Evolutionary conservation across 1,140 invertebrate genomes (phyloP).

Genomic region (Copidosoma floridanum): DNA sequence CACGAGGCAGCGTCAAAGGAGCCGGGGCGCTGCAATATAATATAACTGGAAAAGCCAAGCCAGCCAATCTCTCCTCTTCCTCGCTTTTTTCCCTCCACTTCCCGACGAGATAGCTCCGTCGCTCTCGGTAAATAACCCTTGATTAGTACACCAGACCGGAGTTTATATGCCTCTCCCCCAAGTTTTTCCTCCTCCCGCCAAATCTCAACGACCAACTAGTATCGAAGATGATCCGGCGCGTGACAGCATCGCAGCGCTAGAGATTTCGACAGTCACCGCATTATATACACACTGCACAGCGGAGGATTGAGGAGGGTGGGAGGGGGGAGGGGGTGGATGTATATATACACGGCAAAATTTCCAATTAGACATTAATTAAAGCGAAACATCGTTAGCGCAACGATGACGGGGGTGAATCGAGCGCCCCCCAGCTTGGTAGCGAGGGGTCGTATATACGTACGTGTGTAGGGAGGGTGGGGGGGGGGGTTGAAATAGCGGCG

Average conservation of each 20-base stretch:
- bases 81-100: constrained; percentile 11
- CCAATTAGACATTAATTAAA: constrained; percentile 44
- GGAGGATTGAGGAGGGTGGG: too few species aligned
- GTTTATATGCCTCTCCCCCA: constrained; percentile 1
- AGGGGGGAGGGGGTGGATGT: too few species aligned
- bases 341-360: constrained; percentile 31
- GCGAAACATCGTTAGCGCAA: constrained; percentile 32
- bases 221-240: too few species aligned
- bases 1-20: too few species aligned
- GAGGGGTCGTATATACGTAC: too few species aligned
- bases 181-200: neutral
- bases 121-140: constrained; percentile 27
- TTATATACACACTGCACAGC: neutral
- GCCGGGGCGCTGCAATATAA: too few species aligned
- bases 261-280: too few species aligned
- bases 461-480: neutral
- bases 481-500: constrained; percentile 28
- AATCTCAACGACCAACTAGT: too few species aligned
- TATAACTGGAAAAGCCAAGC: constrained; percentile 14
- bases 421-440: too few species aligned
- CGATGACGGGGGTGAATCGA: constrained; percentile 7
- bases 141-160: constrained; percentile 29
- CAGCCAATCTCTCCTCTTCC: constrained; percentile 3
- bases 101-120: too few species aligned
- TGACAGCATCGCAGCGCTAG: too few species aligned